Evolutionary conservation across 2,113 vertebrate species (phyloP), one percentile per base, ranked within the genome.

Genomic region (Menidia beryllina): DNA sequence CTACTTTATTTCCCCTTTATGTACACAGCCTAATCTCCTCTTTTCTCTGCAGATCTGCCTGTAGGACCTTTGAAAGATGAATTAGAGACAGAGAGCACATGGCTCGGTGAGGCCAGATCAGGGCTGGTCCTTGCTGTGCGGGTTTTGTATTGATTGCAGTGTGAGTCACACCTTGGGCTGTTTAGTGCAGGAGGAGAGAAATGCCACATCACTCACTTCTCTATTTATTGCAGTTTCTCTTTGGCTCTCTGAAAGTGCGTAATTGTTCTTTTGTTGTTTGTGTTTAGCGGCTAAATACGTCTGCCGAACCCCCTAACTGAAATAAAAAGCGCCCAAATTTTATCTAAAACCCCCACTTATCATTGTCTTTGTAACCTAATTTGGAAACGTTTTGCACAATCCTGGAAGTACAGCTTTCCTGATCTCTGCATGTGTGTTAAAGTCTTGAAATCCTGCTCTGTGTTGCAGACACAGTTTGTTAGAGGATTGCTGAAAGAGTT

Each of bases 101-200:
- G 75, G 85, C 80, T 90, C 57, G 76, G 81, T 75, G 83, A 85
- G 82, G 75, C 84, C 69, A 82, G 88, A 81, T 64, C 75, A 76
- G 75, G 77, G 79, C 88, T 79, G 73, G 82, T 79, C 86, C 77
- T 87, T 70, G 81, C 83, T 82, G 86, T 77, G 84, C 86, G 87
- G 84, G 84, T 87, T 81, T 86, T 55, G 85, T 91, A 93, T 93
- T 87, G 91, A 93, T 93, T 87, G 81, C 83, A 86, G 84, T 82
- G 88, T 92, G 92, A 93, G 83, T 93, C 92, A 93, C 90, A 90
- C 90, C 78, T 86, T 81, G 39, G 74, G 84, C 86, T 88, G 86
- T 85, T 86, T 82, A 86, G 80, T 83, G 84, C 86, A 82, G 88
- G 85, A 92, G 88, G 89, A 89, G 79, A 91, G 82, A 92, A 93